Conservation (phyloP, 2,797 vertebrate genomes). For the Rhodeus uyekii region DNA sequence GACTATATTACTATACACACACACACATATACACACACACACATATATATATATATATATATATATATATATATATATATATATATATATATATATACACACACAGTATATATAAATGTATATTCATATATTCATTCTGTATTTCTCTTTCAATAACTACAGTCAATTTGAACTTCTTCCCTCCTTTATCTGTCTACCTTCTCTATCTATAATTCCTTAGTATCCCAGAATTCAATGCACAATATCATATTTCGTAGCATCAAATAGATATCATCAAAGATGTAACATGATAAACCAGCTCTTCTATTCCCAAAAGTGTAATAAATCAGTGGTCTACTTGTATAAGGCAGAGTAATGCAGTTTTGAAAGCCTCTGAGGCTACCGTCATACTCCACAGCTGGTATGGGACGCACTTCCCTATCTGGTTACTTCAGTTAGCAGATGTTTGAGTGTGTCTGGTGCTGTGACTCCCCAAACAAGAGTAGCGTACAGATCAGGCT, state of each 20-base stretch:
- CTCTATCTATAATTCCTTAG: neutral
- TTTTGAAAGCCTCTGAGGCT: conserved; percentile 34
- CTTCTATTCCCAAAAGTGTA: conserved; percentile 34
- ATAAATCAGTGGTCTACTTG: conserved; percentile 46
- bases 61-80: no score
- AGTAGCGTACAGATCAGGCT: conserved; percentile 33
- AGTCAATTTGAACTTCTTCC: neutral
- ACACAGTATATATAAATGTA: no score
- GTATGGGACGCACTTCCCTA: conserved; percentile 19
- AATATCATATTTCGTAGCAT: conserved; percentile 4
- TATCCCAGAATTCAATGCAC: neutral
- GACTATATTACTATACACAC: no score
- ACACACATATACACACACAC: no score
- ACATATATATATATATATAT: no score
- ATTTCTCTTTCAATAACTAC: neutral
- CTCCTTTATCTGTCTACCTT: neutral
- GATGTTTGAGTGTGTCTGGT: conserved; percentile 53
- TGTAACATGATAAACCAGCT: conserved; percentile 24
- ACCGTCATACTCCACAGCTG: conserved; percentile 42
- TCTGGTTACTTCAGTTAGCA: conserved; percentile 61
- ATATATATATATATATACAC: no score
- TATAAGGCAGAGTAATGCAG: conserved; percentile 39
- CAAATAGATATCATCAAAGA: conserved; percentile 1
- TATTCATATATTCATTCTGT: neutral
- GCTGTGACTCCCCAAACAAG: conserved; percentile 45